Evolutionary conservation across 2,113 vertebrate species (phyloP), one percentile per base, ranked within the genome.

Genomic region (Petroica traversi): DNA sequence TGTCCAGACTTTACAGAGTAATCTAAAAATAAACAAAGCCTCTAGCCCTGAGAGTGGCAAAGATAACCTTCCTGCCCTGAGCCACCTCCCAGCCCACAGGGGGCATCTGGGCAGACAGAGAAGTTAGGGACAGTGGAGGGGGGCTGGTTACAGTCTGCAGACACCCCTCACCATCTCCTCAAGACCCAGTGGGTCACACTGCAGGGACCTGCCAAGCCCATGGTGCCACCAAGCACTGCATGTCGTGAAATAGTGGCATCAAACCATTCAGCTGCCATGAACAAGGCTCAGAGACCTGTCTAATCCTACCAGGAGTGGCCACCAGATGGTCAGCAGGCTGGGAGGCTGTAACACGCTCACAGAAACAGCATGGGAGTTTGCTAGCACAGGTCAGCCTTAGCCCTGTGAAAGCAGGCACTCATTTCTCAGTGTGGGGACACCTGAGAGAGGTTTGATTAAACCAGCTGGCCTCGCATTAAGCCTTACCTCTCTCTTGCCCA

Each of bases 1-100:
- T 74, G 85, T 77, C 63, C 85, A 88, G 82, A 68, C 63, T 76
- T 86, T 64, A 63, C 59, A 57, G 43, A 51, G 52, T 86, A 89
- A 86, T 92, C 85, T 61, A 52, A 88, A 96, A 96, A 88, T 41
- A 96, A 96, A 93, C 93, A 94, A 94, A 80, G 72, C 40, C 63
- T 90, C 25, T 63, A 77, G 68, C 52, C 75, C 67, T 36, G 51
- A 58, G 52, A 94, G 72, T 5, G 31, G 29, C 59, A 76, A 69
- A 93, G 87, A 94, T 94, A 95, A 95, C 81, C 88, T 63, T 69
- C 34, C 36, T 12, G 8, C 71, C 6, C 8, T 2, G 14, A 81
- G 34, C 45, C 83, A 40, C 24, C 38, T 61, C 61, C 46, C 58
- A 83, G 71, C 29, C 1, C 1, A 3, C 69, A 79, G 36, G 18